These are phyloP conservation scores for Nephrocerus scutellatus DNA, from an alignment of 2,888 invertebrate species.

Conservation along the genomic window DNA sequence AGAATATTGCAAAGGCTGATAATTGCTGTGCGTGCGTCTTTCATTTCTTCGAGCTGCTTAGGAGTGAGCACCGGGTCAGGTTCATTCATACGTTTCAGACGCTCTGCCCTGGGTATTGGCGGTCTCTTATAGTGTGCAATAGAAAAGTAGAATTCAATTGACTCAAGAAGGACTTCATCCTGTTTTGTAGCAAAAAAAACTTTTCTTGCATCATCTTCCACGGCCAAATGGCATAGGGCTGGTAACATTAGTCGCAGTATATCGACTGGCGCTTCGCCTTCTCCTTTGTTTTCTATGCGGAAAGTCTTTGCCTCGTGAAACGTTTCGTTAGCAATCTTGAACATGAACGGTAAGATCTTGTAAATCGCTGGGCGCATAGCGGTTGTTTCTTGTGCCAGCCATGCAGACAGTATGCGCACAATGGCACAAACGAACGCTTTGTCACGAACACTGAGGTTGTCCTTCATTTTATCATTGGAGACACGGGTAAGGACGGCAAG, in stretches of 20 bases:
- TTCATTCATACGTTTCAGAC: slow-evolving; percentile 65
- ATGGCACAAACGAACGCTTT: slow-evolving; percentile 77
- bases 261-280: slow-evolving; percentile 55
- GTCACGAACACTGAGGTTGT: slow-evolving; percentile 60
- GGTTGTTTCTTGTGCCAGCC: slow-evolving; percentile 85
- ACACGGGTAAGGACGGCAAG: slow-evolving; percentile 66
- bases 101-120: slow-evolving; percentile 70
- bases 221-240: slow-evolving; percentile 82
- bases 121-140: slow-evolving; percentile 81
- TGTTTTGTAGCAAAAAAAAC: slow-evolving; percentile 70
- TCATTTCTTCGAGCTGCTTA: slow-evolving; percentile 71
- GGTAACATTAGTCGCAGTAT: slow-evolving; percentile 77
- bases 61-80: slow-evolving; percentile 70
- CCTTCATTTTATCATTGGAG: slow-evolving; percentile 66
- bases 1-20: slow-evolving; percentile 85
- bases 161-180: slow-evolving; percentile 73
- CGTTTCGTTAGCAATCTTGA: slow-evolving; percentile 72
- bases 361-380: slow-evolving; percentile 80
- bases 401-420: slow-evolving; percentile 76
- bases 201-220: slow-evolving; percentile 80
- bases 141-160: slow-evolving; percentile 76
- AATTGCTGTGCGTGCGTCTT: slow-evolving; percentile 76
- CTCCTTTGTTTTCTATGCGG: slow-evolving; percentile 60
- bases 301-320: slow-evolving; percentile 67
- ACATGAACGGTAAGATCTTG: slow-evolving; percentile 71